Evolutionary conservation across 2,797 vertebrate genomes (phyloP).

Genomic region (Hipposideros larvatus): DNA sequence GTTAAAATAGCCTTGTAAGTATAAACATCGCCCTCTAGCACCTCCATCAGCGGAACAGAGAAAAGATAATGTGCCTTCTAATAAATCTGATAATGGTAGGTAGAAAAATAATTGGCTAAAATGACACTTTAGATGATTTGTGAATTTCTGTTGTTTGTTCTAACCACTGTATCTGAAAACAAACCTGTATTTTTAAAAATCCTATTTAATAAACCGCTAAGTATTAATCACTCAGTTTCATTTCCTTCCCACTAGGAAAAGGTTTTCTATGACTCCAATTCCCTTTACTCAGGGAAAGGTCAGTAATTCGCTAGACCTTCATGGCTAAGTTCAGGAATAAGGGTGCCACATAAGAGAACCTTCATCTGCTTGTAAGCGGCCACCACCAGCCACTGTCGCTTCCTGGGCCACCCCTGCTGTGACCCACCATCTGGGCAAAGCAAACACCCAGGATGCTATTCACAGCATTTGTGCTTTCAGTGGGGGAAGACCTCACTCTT

Average conservation of each 20-base stretch:
- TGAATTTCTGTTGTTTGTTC: slow-evolving; percentile 34
- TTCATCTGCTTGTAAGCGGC: not conserved
- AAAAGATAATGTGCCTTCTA: not conserved
- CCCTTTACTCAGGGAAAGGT: not conserved
- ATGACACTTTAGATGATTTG: not conserved
- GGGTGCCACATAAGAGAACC: not conserved
- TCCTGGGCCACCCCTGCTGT: not conserved
- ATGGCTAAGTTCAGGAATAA: not conserved
- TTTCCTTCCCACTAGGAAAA: not conserved
- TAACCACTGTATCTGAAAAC: slow-evolving; percentile 7
- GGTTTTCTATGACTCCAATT: not conserved
- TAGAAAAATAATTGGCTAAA: slow-evolving; percentile 10
- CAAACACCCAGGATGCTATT: not conserved
- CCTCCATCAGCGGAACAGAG: not conserved
- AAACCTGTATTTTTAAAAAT: slow-evolving; percentile 6
- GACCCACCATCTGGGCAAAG: not conserved
- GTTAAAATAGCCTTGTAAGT: not conserved
- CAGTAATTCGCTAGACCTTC: not conserved
- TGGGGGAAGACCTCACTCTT: not conserved
- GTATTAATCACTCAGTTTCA: slow-evolving; percentile 16
- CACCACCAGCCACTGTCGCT: not conserved
- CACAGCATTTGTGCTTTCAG: not conserved
- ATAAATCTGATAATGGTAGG: not conserved
- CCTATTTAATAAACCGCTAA: not conserved
- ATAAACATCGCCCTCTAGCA: slow-evolving; percentile 1